These are phyloP conservation scores for Smittia sp. DNA, from an alignment of 2,888 invertebrate genomes.

Conservation along the genomic window DNA sequence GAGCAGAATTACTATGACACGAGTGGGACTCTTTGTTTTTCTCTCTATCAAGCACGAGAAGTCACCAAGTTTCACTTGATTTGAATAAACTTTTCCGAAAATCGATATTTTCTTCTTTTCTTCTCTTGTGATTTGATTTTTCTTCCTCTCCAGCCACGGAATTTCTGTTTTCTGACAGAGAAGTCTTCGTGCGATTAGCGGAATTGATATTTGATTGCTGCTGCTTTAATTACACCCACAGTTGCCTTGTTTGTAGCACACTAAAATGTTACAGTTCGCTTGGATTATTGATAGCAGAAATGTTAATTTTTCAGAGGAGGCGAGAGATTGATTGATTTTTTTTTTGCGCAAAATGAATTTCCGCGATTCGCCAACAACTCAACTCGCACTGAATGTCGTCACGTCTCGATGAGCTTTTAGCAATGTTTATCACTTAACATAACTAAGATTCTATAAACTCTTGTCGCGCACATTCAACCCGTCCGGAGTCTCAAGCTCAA, in stretches of 20 bases:
- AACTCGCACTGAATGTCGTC: background rate
- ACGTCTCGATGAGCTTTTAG: background rate
- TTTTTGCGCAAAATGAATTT: background rate
- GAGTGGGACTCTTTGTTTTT: background rate
- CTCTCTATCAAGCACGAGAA: background rate
- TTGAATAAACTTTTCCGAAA: conserved; percentile 26
- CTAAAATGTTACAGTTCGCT: conserved; percentile 18
- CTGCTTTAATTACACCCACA: conserved; percentile 20
- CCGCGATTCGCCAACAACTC: background rate
- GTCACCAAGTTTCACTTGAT: conserved; percentile 10
- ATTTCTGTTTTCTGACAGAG: background rate
- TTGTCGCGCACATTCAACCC: background rate
- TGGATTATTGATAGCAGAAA: conserved; percentile 4
- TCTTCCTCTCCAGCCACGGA: background rate
- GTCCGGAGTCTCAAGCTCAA: background rate
- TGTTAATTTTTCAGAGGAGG: background rate
- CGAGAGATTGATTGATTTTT: conserved; percentile 4
- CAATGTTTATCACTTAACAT: background rate
- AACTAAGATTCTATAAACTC: background rate
- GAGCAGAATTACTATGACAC: background rate
- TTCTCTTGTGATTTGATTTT: background rate
- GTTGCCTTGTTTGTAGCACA: background rate
- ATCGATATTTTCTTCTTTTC: conserved; percentile 25
- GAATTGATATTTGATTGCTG: conserved; percentile 8
- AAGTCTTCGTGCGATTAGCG: background rate